A percentile compares a stretch with the other conserved stretches of the same genome.
These are phyloP conservation scores for Aphodius sticticus DNA, from an alignment of 2,888 invertebrate species.

Conservation along the genomic window DNA sequence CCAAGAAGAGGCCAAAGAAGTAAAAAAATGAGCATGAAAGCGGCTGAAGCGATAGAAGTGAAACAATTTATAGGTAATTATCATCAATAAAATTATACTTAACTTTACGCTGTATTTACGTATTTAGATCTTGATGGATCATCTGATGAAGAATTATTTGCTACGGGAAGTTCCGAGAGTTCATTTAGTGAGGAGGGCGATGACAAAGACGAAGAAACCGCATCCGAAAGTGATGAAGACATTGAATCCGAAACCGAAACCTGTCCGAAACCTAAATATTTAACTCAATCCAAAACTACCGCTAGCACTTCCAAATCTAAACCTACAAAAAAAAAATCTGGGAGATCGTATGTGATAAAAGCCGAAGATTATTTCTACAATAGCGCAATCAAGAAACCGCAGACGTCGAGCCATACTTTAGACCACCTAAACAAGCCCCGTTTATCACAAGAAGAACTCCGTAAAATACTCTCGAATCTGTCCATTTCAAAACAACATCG, in stretches of 20 bases:
- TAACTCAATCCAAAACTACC: slow-evolving; percentile 37
- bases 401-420: slow-evolving; percentile 82
- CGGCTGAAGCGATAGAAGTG: slow-evolving; percentile 26
- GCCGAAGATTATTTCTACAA: slow-evolving; percentile 76
- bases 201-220: slow-evolving; percentile 47
- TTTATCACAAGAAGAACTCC: slow-evolving; percentile 72
- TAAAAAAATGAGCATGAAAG: slow-evolving; percentile 31
- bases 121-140: neutral
- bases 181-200: slow-evolving; percentile 38
- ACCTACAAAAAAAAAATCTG: slow-evolving; percentile 52
- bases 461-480: slow-evolving; percentile 64
- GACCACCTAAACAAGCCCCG: slow-evolving; percentile 77
- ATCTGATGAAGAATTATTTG: slow-evolving; percentile 57
- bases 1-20: slow-evolving; percentile 25
- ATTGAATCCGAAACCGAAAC: neutral
- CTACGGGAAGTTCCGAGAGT: slow-evolving; percentile 41
- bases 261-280: slow-evolving; percentile 17
- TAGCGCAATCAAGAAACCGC: slow-evolving; percentile 68
- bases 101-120: no score
- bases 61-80: neutral
- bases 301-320: slow-evolving; percentile 45
- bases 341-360: slow-evolving; percentile 64
- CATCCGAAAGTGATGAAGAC: slow-evolving; percentile 7
- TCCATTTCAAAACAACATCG: slow-evolving; percentile 67
- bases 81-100: neutral